Conservation (phyloP, 2,113 vertebrate species). For the Hystrix cristata region DNA sequence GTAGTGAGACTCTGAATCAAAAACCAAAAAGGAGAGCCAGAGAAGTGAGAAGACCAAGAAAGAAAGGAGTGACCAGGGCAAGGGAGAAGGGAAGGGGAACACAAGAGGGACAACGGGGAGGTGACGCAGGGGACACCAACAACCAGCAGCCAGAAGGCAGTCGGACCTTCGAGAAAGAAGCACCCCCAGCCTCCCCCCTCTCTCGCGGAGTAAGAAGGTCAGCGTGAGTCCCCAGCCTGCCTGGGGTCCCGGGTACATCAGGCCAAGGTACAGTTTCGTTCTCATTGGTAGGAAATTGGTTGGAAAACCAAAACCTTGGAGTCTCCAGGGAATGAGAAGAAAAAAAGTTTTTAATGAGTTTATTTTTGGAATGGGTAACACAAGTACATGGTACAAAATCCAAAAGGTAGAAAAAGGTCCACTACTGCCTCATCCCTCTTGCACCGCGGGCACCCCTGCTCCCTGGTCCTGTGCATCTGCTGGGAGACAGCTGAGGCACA, state of each 20-base stretch:
- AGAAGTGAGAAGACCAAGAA: neutral
- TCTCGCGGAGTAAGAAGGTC: fast-evolving
- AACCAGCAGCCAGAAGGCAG: fast-evolving
- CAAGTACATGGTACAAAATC: neutral
- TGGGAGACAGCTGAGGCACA: neutral
- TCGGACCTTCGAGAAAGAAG: neutral
- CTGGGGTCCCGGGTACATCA: neutral
- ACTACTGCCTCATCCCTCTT: neutral
- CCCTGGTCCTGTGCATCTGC: neutral
- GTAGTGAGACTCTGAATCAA: neutral
- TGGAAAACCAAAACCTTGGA: constrained; percentile 31
- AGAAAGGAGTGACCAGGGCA: neutral
- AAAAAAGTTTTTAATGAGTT: neutral
- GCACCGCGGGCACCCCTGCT: neutral
- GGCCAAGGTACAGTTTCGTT: neutral
- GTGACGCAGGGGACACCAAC: neutral
- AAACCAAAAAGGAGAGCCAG: neutral
- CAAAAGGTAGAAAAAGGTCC: neutral
- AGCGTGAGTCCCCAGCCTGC: neutral
- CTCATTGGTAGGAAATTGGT: neutral
- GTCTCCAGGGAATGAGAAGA: neutral
- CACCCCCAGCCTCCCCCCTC: neutral
- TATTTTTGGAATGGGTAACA: constrained; percentile 52
- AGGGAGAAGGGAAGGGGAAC: neutral
- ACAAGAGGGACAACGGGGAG: too few species aligned